Evolutionary conservation across 2,113 vertebrate species (phyloP).

Genomic region (Zingel zingel): DNA sequence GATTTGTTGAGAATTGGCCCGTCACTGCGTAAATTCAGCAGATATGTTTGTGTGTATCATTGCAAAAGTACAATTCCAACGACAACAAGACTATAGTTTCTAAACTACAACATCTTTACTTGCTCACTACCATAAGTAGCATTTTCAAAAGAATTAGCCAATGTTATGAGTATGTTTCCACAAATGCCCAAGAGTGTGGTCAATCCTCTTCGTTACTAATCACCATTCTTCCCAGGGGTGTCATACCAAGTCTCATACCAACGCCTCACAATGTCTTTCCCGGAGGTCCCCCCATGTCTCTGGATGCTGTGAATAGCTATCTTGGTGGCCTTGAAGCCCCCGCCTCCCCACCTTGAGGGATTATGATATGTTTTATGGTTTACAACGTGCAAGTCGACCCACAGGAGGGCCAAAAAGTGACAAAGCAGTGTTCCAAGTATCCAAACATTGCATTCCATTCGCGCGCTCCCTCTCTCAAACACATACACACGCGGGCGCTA

Average conservation of each 20-base stretch:
- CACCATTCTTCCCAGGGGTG: slow-evolving; percentile 73
- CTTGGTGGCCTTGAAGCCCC: slow-evolving; percentile 78
- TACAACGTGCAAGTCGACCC: no score
- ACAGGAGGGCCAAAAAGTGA: no score
- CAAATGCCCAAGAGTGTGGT: slow-evolving; percentile 10
- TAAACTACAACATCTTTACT: neutral
- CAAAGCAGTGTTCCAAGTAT: no score
- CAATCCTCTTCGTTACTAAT: slow-evolving; percentile 55
- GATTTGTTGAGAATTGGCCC: neutral
- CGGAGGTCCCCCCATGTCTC: slow-evolving; percentile 75
- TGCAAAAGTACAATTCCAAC: neutral
- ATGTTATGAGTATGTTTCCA: slow-evolving; percentile 1
- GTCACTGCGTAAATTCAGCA: neutral
- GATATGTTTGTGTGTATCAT: neutral
- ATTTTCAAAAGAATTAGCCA: neutral
- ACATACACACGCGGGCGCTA: no score
- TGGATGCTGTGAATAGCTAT: slow-evolving; percentile 75
- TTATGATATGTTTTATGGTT: slow-evolving; percentile 76
- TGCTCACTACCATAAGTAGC: neutral
- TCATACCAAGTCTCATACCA: slow-evolving; percentile 71
- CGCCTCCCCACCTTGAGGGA: slow-evolving; percentile 60
- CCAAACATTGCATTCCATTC: no score
- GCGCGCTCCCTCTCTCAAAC: no score
- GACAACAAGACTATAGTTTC: neutral
- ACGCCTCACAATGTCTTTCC: slow-evolving; percentile 77